Base-by-base conservation (phyloP, 2,113 vertebrate species). In the Anolis carolinensis region DNA sequence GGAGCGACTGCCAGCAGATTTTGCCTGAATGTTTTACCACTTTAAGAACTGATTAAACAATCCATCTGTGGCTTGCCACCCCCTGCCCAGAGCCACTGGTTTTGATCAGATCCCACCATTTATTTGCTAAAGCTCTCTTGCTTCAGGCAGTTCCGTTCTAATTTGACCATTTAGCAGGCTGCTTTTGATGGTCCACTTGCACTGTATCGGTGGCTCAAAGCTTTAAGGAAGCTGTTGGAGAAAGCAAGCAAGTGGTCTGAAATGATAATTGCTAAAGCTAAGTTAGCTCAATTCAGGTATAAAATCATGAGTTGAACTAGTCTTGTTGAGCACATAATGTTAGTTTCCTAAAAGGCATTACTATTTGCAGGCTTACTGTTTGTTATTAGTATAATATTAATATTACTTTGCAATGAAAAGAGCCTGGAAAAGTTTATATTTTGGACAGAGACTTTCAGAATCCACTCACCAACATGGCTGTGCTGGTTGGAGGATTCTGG, bases 151-250 rank as follows among this genome's bases (percentile, higher is more conserved):
- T 97, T 97, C 96, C 96, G 95, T 81, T 92, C 93, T 90, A 87
- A 90, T 96, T 89, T 94, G 83, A 86, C 95, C 92, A 81, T 95
- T 96, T 96, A 95, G 94, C 95, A 95, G 87, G 97, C 96, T 94
- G 93, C 93, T 95, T 95, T 97, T 98, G 98, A 98, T 98, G 98
- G 98, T 99, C 98, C 95, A 89, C 96, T 98, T 97, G 96, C 96
- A 96, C 93, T 96, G 94, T 94, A 96, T 93, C 96, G 95, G 96
- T 97, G 96, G 95, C 92, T 95, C 85, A 85, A 96, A 68, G 20
- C 86, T 90, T 91, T 96, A 89, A 95, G 90, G 95, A 94, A 95
- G 93, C 82, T 88, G 85, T 93, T 95, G 89, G 88, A 86, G 91
- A 95, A 96, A 94, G 94, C 88, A 89, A 88, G 86, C 23, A 88